A percentile compares a stretch with the other conserved stretches of the same genome.
Evolutionary conservation across 2,113 vertebrate species (phyloP).

Genomic region (Leuciscus idus): DNA sequence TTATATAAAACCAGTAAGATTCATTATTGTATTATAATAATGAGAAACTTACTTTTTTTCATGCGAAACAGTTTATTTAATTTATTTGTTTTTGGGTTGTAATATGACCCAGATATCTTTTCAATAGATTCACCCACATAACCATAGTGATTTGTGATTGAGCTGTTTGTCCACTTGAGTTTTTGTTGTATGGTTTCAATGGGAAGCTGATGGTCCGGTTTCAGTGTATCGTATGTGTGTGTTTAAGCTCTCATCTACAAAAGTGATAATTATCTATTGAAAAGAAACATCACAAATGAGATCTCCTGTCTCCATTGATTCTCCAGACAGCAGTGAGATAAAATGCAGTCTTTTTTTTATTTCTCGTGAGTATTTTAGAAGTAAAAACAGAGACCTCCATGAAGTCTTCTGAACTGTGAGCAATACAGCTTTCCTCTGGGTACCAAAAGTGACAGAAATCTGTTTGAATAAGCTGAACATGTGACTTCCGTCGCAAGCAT

Average conservation of each 20-base stretch:
- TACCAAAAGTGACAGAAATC: neutral
- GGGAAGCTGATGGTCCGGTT: slow-evolving; percentile 6
- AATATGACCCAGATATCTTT: neutral
- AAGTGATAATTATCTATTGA: neutral
- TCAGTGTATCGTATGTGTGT: neutral
- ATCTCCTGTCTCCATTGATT: neutral
- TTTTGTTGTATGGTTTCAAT: slow-evolving; percentile 1
- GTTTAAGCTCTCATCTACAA: neutral
- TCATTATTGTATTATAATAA: neutral
- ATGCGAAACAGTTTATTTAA: neutral
- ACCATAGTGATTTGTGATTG: neutral
- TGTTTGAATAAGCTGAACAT: slow-evolving; percentile 73
- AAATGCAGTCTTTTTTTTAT: neutral
- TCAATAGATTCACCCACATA: neutral
- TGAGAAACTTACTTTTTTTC: neutral
- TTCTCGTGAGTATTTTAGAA: neutral
- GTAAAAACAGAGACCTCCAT: neutral
- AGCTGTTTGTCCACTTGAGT: neutral
- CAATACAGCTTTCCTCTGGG: neutral
- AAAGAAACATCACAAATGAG: neutral
- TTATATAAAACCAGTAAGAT: too few species aligned
- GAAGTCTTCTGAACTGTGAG: neutral
- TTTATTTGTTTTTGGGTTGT: neutral
- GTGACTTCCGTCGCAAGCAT: slow-evolving; percentile 60
- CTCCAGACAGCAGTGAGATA: neutral